Base-by-base conservation (phyloP, 1,140 invertebrate genomes). In the Nephotettix cincticeps region DNA sequence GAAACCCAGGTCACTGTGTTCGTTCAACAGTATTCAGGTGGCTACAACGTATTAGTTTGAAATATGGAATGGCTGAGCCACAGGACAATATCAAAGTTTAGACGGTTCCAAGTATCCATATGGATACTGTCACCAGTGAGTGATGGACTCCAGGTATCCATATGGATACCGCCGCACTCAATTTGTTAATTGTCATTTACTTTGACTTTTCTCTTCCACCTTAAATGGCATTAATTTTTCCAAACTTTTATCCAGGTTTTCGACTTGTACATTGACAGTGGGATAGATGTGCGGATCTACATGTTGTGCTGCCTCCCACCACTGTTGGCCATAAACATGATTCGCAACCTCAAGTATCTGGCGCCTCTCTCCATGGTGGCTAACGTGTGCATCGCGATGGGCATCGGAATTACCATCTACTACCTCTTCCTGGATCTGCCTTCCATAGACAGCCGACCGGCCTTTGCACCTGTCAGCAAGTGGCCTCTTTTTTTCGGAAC, bases 351-450 rank as follows among this genome's bases (percentile, higher is more conserved):
- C 0, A 96, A 95, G 78, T 89, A 88, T 68, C 79, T 97, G 68
- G 89, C 94, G 6, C 91, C 93, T 11, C 93, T 95, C 78, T 96
- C 94, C 0, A 91, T 94, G 86, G 80, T 96, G 51, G 95, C 95
- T 13, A 97, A 97, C 76, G 77, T 90, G 3, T 79, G 92, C 30
- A 90, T 93, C 66, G 90, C 86, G 11, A 84, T 85, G 32, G 92
- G 92, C 65, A 87, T 96, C 78, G 86, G 86, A 9, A 92, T 96
- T 27, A 93, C 93, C 0, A 93, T 95, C 75, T 93, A 93, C 77
- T 95, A 94, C 76, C 86, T 96, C 23, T 90, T 95, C 75, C 28
- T 67, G 36, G 81, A 85, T 73, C 78, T 94, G 14, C 92, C 92
- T 1, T 78, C 86, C 1, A 75, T 89, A 0, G 80, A 81, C 68